Evolutionary conservation across 2,113 vertebrate species (phyloP).

Genomic region (Melozone crissalis): DNA sequence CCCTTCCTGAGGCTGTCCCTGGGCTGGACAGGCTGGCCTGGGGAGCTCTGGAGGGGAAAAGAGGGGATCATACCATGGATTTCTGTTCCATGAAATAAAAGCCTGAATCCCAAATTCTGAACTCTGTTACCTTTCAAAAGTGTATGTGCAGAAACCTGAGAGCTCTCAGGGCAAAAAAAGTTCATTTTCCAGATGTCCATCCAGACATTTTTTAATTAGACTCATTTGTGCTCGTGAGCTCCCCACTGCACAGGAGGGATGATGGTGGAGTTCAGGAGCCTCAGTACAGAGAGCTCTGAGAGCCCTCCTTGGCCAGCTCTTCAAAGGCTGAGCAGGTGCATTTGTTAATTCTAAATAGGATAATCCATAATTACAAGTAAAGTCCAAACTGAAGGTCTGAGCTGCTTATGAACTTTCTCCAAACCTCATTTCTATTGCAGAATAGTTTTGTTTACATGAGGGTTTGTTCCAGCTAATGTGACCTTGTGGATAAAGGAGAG

Average conservation of each 20-base stretch:
- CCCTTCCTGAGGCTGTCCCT: neutral
- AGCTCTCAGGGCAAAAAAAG: neutral
- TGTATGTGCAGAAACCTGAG: rapidly evolving
- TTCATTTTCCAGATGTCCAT: neutral
- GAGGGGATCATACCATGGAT: no score
- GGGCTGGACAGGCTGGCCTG: neutral
- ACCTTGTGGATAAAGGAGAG: neutral
- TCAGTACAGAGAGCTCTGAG: neutral
- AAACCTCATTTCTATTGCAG: neutral
- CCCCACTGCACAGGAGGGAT: neutral
- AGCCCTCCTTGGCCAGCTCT: neutral
- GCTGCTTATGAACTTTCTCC: neutral
- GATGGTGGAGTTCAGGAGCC: neutral
- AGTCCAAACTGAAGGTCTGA: neutral
- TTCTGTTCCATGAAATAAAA: neutral
- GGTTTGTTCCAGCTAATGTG: neutral
- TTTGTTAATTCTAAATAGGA: neutral
- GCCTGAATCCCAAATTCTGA: neutral
- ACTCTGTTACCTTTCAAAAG: neutral
- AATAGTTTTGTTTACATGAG: neutral
- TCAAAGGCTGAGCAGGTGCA: neutral
- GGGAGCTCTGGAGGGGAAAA: neutral
- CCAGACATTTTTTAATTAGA: neutral
- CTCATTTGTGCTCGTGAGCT: neutral
- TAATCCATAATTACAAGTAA: constrained; percentile 11